These are phyloP conservation scores for Brachionus rubens DNA, from an alignment of 1,140 invertebrate species.

Conservation along the genomic window DNA sequence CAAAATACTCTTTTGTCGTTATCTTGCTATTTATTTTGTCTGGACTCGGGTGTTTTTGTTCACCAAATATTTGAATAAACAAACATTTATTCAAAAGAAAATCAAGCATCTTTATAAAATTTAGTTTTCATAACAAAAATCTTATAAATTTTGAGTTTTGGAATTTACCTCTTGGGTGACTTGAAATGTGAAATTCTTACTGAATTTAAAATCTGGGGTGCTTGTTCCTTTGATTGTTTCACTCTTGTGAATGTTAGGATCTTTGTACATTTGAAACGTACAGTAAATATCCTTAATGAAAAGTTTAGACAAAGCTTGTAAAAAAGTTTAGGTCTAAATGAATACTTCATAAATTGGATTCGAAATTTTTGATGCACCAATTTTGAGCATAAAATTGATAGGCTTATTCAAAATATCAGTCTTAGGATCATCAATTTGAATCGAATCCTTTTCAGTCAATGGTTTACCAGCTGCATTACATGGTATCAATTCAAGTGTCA, in stretches of 20 bases:
- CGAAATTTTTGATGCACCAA: constrained; percentile 52
- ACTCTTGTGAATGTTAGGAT: constrained; percentile 37
- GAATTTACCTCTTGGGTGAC: neutral
- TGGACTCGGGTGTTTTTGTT: constrained; percentile 40
- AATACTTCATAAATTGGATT: neutral
- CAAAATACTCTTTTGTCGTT: constrained; percentile 4
- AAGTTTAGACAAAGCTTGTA: too few species aligned
- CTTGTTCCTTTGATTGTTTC: neutral
- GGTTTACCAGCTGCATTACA: constrained; percentile 61
- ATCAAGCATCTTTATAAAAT: constrained; percentile 12
- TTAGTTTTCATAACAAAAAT: neutral
- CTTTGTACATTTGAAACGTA: neutral
- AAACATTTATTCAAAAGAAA: constrained; percentile 37
- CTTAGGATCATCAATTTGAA: constrained; percentile 62
- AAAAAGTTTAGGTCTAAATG: too few species aligned
- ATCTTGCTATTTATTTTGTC: neutral
- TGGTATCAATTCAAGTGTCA: constrained; percentile 63
- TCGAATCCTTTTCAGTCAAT: constrained; percentile 63
- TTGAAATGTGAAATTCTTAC: constrained; percentile 6
- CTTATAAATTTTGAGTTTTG: neutral
- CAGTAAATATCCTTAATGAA: constrained; percentile 46
- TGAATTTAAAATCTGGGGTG: constrained; percentile 28
- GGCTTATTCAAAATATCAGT: constrained; percentile 59
- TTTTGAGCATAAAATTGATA: constrained; percentile 62
- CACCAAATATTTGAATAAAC: constrained; percentile 40